Base-by-base conservation (phyloP, 2,888 invertebrate species). In the Drosophila setosimentum region DNA sequence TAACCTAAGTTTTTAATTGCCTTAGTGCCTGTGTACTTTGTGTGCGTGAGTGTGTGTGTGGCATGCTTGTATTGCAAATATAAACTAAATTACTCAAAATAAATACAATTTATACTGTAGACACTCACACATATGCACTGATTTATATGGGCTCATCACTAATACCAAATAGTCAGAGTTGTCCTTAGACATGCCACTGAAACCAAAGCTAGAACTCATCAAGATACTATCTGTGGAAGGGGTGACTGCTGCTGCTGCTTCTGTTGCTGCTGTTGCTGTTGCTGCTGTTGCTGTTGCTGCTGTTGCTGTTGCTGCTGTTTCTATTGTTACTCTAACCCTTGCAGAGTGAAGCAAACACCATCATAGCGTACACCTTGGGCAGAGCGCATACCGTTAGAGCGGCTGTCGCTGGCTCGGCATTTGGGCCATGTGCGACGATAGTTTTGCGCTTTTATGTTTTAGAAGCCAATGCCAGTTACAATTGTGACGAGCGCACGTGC, bases 1-100 rank as follows among this genome's bases (percentile, higher is more conserved):
- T 80, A 83, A 89, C 87, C 89, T 74, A 72, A 75, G 71, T 87
- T 90, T 85, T 85, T 90, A 85, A 85, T 85, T 85, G 85, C 84
- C 70, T 53, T 61, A 65, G 72, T 68, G 64, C 61, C 60, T 59
- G 63, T n/a, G n/a, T n/a, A n/a, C 35, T 65, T 37, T 60, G 51
- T 63, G 42, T 62, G 69, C 58, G 57, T 53, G 33, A 37, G n/a
- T n/a, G 42, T 53, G 51, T 30, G 40, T 60, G 55, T 45, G 45
- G 10, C 48, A 42, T 57, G 50, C 32, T 55, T 71, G 61, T 76
- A 37, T 80, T 61, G 71, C 74, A 69, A 60, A 65, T 64, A 58
- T 53, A 72, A 82, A 74, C 65, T 67, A 74, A 85, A 87, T 91
- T 87, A 89, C 75, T 73, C 70, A 82, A 89, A 87, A 87, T 89